A percentile compares a stretch with the other conserved stretches of the same genome.
Conservation (phyloP, 2,113 vertebrate species). For the Puffinus mauretanicus region DNA sequence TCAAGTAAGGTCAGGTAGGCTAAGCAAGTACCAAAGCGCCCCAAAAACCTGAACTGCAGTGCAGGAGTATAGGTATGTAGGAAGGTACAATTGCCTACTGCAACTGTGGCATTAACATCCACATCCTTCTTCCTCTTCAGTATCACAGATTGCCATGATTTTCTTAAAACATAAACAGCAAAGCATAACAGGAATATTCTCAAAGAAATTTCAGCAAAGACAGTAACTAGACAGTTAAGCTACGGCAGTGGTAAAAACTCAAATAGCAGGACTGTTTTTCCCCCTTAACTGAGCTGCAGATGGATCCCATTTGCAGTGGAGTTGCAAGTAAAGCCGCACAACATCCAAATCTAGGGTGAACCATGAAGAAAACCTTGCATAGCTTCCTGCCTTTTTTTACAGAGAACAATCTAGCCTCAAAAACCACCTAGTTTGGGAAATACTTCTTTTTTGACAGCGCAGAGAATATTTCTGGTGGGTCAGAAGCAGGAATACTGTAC, state of each 20-base stretch:
- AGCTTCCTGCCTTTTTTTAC: background rate
- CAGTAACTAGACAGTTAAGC: background rate
- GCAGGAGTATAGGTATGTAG: background rate
- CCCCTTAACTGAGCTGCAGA: background rate
- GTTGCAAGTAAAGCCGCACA: background rate
- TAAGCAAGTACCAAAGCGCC: background rate
- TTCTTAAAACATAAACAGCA: background rate
- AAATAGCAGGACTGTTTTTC: background rate
- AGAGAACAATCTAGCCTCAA: background rate
- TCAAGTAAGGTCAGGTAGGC: background rate
- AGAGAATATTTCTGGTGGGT: background rate
- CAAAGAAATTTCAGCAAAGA: background rate
- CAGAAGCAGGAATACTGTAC: background rate
- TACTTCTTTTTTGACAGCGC: background rate
- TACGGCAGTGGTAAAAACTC: background rate
- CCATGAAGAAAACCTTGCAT: background rate
- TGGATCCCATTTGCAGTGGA: background rate
- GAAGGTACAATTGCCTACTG: background rate
- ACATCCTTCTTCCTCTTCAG: background rate
- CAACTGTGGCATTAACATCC: background rate
- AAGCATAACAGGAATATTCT: background rate
- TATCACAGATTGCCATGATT: background rate
- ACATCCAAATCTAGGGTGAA: background rate
- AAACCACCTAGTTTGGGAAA: background rate
- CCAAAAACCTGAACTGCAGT: background rate